Conservation (phyloP, 2,797 vertebrate species). For the Notamacropus eugenii region DNA sequence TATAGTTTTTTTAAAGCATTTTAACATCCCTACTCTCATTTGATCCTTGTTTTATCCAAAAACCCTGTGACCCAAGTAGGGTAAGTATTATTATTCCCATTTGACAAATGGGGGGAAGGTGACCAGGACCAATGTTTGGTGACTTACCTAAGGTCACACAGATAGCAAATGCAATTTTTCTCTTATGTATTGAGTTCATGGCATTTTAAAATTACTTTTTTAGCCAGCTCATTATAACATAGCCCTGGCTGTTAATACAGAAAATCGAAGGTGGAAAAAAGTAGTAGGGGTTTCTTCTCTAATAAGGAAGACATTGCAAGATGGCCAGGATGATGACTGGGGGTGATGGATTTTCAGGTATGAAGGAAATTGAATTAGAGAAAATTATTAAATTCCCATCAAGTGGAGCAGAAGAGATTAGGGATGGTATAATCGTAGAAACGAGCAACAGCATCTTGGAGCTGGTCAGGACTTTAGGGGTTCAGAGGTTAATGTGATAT, state of each 20-base stretch:
- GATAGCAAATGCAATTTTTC: neutral
- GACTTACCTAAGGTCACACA: neutral
- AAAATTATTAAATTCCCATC: neutral
- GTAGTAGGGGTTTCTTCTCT: neutral
- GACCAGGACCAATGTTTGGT: neutral
- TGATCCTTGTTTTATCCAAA: neutral
- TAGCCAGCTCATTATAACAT: neutral
- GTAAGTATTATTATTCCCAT: neutral
- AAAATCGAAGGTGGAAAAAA: neutral
- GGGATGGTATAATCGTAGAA: neutral
- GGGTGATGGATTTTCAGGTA: neutral
- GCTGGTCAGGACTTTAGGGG: neutral
- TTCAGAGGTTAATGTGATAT: neutral
- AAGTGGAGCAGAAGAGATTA: neutral
- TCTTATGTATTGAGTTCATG: neutral
- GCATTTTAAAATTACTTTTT: neutral
- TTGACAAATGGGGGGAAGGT: neutral
- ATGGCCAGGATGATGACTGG: neutral
- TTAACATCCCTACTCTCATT: neutral
- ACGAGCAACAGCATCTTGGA: neutral
- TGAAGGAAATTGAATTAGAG: neutral
- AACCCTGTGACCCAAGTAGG: neutral
- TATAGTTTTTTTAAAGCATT: constrained; percentile 21
- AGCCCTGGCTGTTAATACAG: neutral
- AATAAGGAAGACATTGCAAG: neutral